phyloP scores from a whole-genome alignment of 2,888 invertebrate genomes.

The Erebia palarica region DNA sequence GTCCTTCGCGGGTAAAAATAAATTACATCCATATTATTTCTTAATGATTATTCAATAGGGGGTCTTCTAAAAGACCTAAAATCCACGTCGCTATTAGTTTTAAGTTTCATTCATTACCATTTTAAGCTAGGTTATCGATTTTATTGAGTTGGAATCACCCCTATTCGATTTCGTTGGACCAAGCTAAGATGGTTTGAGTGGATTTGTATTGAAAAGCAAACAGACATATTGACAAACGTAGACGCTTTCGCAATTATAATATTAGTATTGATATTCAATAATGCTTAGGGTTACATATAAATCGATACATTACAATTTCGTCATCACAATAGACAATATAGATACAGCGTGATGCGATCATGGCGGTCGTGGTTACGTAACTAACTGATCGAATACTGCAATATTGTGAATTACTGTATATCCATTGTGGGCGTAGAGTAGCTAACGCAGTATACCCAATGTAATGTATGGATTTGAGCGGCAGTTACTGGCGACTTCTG shows the following conservation, averaged over 20 bases:
- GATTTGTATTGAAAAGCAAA: too few relatives aligned
- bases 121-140: too few relatives aligned
- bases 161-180: too few relatives aligned
- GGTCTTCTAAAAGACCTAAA: too few relatives aligned
- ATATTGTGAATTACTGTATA: constrained; percentile 15
- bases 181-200: too few relatives aligned
- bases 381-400: constrained; percentile 21
- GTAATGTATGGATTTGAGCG: not conserved
- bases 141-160: too few relatives aligned
- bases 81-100: too few relatives aligned
- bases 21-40: too few relatives aligned
- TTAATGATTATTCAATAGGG: too few relatives aligned
- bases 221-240: not conserved
- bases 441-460: not conserved
- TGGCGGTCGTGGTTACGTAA: constrained; percentile 18
- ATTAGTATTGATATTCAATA: not conserved
- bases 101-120: too few relatives aligned
- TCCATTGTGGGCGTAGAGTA: constrained; percentile 5
- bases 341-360: constrained; percentile 13
- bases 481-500: not conserved
- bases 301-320: not conserved
- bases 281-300: too few relatives aligned
- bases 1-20: too few relatives aligned
- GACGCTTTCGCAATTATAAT: not conserved
- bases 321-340: not conserved